A percentile compares a stretch with the other conserved stretches of the same genome.
These are phyloP conservation scores for Brevipalpus yothersi DNA, from an alignment of 1,140 invertebrate species.

Conservation along the genomic window DNA sequence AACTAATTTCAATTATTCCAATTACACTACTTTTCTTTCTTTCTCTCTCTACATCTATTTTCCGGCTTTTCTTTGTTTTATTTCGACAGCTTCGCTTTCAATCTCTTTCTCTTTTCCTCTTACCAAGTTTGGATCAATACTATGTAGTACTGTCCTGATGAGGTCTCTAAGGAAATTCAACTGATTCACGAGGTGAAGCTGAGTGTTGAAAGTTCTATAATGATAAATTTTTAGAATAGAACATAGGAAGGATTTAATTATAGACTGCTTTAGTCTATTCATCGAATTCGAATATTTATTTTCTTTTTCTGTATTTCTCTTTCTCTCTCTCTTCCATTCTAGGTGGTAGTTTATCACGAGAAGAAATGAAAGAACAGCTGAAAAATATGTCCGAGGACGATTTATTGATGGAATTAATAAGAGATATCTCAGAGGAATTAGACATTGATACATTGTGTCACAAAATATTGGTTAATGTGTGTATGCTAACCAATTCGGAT, in stretches of 20 bases:
- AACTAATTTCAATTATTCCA: too few species aligned
- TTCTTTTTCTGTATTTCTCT: background rate
- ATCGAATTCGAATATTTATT: background rate
- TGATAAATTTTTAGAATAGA: too few species aligned
- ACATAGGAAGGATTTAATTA: background rate
- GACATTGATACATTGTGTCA: slow-evolving; percentile 77
- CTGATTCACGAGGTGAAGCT: too few species aligned
- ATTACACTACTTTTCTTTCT: too few species aligned
- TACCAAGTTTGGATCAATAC: too few species aligned
- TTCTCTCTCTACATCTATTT: too few species aligned
- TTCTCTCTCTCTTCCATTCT: background rate
- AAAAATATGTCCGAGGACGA: slow-evolving; percentile 14
- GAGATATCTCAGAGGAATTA: slow-evolving; percentile 72
- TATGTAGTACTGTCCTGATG: too few species aligned
- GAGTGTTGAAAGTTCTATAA: too few species aligned
- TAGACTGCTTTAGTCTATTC: background rate
- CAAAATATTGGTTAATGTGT: slow-evolving; percentile 76
- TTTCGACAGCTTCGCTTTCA: too few species aligned
- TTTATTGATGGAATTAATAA: slow-evolving; percentile 72
- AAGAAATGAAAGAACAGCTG: slow-evolving; percentile 8
- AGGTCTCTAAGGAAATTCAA: too few species aligned
- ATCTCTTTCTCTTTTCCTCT: too few species aligned
- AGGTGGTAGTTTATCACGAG: background rate
- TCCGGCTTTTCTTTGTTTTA: too few species aligned
- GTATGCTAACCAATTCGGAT: slow-evolving; percentile 58